Evolutionary conservation across 2,797 vertebrate species (phyloP), one percentile per base, ranked within the genome.

Genomic region (Buphagus erythrorhynchus): DNA sequence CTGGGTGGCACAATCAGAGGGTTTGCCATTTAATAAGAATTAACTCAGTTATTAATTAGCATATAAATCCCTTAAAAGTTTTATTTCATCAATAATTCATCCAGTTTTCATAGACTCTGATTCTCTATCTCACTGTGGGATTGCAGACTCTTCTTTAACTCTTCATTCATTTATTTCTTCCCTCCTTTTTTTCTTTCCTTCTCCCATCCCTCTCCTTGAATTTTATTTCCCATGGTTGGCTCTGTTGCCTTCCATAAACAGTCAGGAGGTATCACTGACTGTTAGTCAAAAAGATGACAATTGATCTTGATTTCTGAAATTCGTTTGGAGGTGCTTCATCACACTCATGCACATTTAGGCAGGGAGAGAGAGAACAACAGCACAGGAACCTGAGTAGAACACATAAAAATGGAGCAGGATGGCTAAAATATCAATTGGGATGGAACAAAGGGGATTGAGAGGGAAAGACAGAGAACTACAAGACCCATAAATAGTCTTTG

Each of bases 51-150:
- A 77, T 72, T 86, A 81, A 88, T 82, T 82, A 84, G 62, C 63
- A 74, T 57, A 81, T 71, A 52, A 94, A 82, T 55, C 33, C 59
- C 51, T 91, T 67, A 35, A 82, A 92, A 93, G 22, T 87, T 71
- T 61, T 75, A 82, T 92, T 93, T 59, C 54, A 76, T 88, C 38
- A 83, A 72, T 88, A 90, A 86, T 95, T 95, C 71, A 88, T 29
- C 5, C 29, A 54, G 48, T 67, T 89, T 72, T 68, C 62, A 59
- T 35, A 77, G 48, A 74, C 29, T 75, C 51, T 18, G 7, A 61
- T 63, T 88, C 57, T 84, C 62, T 77, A 36, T 40, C 52, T 92
- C 51, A 17, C 38, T n/a, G 54, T 22, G 26, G 24, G 38, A 73
- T 10, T 54, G 58, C 33, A 68, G 42, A 46, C 24, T 67, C 18